phyloP scores from a whole-genome alignment of 92 coral and sea anemone species.

The Zoanthus sansibaricus region DNA sequence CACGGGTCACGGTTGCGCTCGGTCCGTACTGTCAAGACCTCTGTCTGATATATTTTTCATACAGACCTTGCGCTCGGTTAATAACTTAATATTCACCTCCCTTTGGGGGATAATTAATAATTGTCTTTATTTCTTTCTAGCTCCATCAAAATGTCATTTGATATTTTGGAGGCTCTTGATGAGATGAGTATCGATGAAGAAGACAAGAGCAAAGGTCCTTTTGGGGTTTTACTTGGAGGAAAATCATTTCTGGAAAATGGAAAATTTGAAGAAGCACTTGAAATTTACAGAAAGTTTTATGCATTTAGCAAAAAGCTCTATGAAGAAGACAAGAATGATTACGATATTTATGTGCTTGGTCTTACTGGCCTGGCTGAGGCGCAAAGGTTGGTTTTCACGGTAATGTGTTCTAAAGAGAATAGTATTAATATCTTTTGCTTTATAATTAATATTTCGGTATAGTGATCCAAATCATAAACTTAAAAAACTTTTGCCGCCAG shows the following conservation, averaged over 20 bases:
- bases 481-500: too few species aligned
- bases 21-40: too few species aligned
- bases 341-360: neutral
- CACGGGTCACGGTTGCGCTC: too few species aligned
- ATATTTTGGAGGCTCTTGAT: neutral
- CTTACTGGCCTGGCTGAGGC: neutral
- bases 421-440: too few species aligned
- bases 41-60: neutral
- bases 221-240: neutral
- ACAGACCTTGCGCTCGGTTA: too few species aligned
- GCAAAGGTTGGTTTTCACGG: too few species aligned
- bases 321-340: constrained; percentile 21
- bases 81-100: too few species aligned
- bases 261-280: neutral
- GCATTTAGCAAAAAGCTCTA: neutral
- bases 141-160: neutral
- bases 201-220: neutral
- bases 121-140: neutral
- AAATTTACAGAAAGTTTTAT: neutral
- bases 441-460: too few species aligned
- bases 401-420: too few species aligned
- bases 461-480: too few species aligned
- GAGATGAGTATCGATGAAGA: neutral
- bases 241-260: neutral
- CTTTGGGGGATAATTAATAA: too few species aligned